A percentile compares a stretch with the other conserved stretches of the same genome.
These are phyloP conservation scores for Drepanosiphum platanoidis DNA, from an alignment of 2,888 invertebrate species.

Conservation along the genomic window DNA sequence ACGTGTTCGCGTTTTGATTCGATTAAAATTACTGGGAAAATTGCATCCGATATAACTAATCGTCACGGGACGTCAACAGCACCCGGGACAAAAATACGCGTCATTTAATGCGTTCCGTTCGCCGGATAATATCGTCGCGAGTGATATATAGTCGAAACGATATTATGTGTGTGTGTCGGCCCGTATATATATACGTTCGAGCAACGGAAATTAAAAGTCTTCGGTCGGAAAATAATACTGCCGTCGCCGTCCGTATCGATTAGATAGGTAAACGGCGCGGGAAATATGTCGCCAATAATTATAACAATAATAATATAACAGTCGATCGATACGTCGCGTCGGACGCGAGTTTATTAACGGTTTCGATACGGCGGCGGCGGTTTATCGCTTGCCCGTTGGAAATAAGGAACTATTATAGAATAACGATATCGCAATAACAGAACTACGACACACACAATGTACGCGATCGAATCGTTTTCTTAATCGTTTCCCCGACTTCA, in stretches of 20 bases:
- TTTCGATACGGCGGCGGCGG: too few relatives aligned
- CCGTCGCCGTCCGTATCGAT: too few relatives aligned
- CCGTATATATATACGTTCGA: not conserved
- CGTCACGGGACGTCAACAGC: not conserved
- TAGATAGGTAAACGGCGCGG: not conserved
- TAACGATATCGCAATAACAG: too few relatives aligned
- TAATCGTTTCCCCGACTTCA: not conserved
- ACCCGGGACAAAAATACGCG: constrained; percentile 25
- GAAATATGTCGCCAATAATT: not conserved
- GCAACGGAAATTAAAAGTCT: not conserved
- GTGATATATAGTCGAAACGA: not conserved
- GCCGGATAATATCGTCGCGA: not conserved
- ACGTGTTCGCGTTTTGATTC: not conserved
- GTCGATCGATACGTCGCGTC: too few relatives aligned
- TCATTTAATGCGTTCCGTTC: constrained; percentile 17
- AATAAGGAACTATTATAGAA: too few relatives aligned
- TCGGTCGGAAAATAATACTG: not conserved
- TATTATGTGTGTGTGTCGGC: too few relatives aligned
- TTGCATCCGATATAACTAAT: constrained; percentile 29
- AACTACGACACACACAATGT: too few relatives aligned
- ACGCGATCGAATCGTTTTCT: not conserved
- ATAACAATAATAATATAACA: too few relatives aligned
- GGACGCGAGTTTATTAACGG: too few relatives aligned
- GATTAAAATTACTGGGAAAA: constrained; percentile 32
- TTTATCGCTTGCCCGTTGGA: too few relatives aligned